A percentile compares a stretch with the other conserved stretches of the same genome.
Evolutionary conservation across 2,888 invertebrate species (phyloP).

Genomic region (Hirtodrosophila trivittata): DNA sequence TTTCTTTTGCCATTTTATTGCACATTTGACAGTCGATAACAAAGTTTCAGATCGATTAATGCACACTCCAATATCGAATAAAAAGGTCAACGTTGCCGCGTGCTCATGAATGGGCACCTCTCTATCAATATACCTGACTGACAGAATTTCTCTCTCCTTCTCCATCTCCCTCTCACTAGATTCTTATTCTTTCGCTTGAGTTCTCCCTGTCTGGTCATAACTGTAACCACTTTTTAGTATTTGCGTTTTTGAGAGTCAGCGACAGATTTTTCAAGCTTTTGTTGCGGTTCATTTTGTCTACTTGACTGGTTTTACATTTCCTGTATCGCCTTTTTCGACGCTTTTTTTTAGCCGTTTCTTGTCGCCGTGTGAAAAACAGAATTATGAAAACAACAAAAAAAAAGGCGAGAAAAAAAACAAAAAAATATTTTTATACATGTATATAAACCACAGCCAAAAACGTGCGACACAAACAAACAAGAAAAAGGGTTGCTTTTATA

Average conservation of each 20-base stretch:
- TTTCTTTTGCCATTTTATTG: slow-evolving; percentile 17
- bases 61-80: slow-evolving; percentile 53
- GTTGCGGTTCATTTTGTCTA: slow-evolving; percentile 61
- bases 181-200: slow-evolving; percentile 6
- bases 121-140: slow-evolving; percentile 19
- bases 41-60: slow-evolving; percentile 57
- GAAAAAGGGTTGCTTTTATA: slow-evolving; percentile 58
- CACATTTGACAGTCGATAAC: slow-evolving; percentile 40
- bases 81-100: slow-evolving; percentile 61
- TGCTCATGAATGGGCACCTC: slow-evolving; percentile 57
- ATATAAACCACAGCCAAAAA: slow-evolving; percentile 50
- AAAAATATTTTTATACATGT: slow-evolving; percentile 28
- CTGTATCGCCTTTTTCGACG: slow-evolving; percentile 69
- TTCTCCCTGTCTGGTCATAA: slow-evolving; percentile 29
- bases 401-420: slow-evolving; percentile 20
- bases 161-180: neutral
- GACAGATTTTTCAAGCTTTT: slow-evolving; percentile 37
- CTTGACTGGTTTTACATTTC: slow-evolving; percentile 73
- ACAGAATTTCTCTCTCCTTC: neutral
- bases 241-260: slow-evolving; percentile 37
- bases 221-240: slow-evolving; percentile 42
- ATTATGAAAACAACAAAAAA: slow-evolving; percentile 54
- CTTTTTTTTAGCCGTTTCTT: slow-evolving; percentile 9
- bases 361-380: slow-evolving; percentile 55
- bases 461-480: slow-evolving; percentile 21